Evolutionary conservation across 2,113 vertebrate genomes (phyloP).

Genomic region (Carassius carassius): DNA sequence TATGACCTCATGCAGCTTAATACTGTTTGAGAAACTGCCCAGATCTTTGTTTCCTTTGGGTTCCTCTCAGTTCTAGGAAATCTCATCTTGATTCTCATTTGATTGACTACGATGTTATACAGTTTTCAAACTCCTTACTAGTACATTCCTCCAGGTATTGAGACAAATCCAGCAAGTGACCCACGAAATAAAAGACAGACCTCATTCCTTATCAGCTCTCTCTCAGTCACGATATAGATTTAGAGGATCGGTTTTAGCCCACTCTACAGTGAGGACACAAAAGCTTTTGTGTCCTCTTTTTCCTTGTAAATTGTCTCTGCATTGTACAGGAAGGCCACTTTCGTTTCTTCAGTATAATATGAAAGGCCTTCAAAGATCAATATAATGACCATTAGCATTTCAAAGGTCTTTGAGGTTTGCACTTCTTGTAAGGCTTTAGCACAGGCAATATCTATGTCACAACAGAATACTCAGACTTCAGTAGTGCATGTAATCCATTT

Average conservation of each 20-base stretch:
- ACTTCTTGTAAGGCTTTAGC: background rate
- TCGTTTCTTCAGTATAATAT: constrained; percentile 9
- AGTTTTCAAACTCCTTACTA: background rate
- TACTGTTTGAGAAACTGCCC: background rate
- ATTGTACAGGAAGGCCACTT: constrained; percentile 11
- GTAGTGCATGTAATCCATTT: constrained; percentile 24
- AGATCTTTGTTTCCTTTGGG: background rate
- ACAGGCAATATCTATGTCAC: background rate
- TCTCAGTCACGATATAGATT: constrained; percentile 34
- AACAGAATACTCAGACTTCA: constrained; percentile 9
- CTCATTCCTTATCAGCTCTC: constrained; percentile 45
- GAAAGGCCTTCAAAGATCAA: constrained; percentile 31
- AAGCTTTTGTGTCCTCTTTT: constrained; percentile 33
- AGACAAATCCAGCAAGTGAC: constrained; percentile 39
- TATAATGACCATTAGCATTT: constrained; percentile 31
- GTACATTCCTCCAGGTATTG: constrained; percentile 17
- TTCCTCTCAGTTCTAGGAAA: background rate
- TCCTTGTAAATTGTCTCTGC: constrained; percentile 14
- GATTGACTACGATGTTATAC: constrained; percentile 29
- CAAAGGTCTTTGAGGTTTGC: constrained; percentile 2
- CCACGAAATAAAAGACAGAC: constrained; percentile 48
- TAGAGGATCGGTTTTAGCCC: constrained; percentile 1
- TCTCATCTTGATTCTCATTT: constrained; percentile 11
- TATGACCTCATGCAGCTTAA: background rate
- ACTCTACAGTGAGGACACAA: constrained; percentile 24